A percentile compares a stretch with the other conserved stretches of the same genome.
phyloP scores from a whole-genome alignment of 2,113 vertebrate genomes.

The Lagopus muta region DNA sequence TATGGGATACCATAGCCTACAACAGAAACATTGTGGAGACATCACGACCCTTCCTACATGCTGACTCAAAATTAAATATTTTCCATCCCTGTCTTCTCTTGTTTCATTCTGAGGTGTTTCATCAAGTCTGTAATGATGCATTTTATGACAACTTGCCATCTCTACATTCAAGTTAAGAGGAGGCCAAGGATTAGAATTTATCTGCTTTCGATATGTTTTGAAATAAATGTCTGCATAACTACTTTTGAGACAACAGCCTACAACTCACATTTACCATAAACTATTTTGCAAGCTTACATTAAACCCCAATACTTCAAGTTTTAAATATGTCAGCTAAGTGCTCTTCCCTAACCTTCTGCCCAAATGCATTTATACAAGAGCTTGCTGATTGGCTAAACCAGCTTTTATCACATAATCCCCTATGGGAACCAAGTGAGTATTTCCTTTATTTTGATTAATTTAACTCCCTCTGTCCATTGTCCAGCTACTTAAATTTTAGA shows the following conservation, averaged over 20 bases:
- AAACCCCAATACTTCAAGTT: neutral
- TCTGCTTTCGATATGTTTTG: neutral
- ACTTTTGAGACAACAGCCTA: neutral
- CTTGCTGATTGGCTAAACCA: neutral
- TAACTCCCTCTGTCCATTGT: neutral
- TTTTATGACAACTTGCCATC: neutral
- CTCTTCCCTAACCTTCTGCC: neutral
- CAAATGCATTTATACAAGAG: neutral
- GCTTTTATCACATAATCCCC: neutral
- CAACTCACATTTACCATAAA: neutral
- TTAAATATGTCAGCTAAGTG: neutral
- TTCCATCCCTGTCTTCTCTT: neutral
- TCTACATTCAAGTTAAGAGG: neutral
- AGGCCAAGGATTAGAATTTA: neutral
- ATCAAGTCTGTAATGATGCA: neutral
- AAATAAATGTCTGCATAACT: neutral
- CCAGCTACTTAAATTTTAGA: neutral
- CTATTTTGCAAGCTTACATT: neutral
- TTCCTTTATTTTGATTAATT: neutral
- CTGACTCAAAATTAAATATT: neutral
- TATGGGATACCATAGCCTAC: neutral
- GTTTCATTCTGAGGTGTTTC: neutral
- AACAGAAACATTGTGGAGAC: neutral
- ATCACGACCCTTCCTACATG: neutral
- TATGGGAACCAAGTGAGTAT: neutral